phyloP scores from a whole-genome alignment of 1,140 invertebrate species.

The Eufriesea mexicana region DNA sequence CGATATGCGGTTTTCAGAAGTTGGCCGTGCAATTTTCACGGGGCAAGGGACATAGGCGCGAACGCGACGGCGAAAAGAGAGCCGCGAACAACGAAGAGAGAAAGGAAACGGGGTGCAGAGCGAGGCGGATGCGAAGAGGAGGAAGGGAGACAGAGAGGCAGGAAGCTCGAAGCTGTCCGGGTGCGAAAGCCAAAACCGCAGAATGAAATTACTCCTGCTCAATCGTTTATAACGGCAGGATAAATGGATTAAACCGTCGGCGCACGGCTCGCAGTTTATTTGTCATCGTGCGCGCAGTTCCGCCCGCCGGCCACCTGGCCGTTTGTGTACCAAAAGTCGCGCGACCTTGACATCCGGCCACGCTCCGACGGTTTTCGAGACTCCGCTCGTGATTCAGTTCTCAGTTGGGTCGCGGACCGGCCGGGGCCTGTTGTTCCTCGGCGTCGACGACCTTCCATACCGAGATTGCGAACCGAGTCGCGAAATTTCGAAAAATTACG shows the following conservation, averaged over 20 bases:
- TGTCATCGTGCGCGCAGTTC: conserved; percentile 63
- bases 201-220: conserved; percentile 78
- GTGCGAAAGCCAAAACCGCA: conserved; percentile 76
- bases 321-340: conserved; percentile 56
- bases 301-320: conserved; percentile 52
- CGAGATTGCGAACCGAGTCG: too few species aligned
- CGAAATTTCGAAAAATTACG: too few species aligned
- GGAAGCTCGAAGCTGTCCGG: conserved; percentile 46
- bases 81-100: background rate
- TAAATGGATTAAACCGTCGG: conserved; percentile 77
- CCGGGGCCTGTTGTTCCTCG: too few species aligned
- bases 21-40: conserved; percentile 60
- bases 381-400: background rate
- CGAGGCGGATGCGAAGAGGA: background rate
- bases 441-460: too few species aligned
- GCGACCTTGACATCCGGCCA: conserved; percentile 33
- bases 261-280: conserved; percentile 74
- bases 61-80: conserved; percentile 25
- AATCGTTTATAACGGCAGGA: conserved; percentile 76
- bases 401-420: background rate
- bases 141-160: conserved; percentile 2
- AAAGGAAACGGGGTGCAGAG: background rate
- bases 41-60: conserved; percentile 47
- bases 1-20: conserved; percentile 72
- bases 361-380: background rate